A percentile compares a stretch with the other conserved stretches of the same genome.
Evolutionary conservation across 2,888 invertebrate species (phyloP).

Genomic region (Malthinus seriepunctatus): DNA sequence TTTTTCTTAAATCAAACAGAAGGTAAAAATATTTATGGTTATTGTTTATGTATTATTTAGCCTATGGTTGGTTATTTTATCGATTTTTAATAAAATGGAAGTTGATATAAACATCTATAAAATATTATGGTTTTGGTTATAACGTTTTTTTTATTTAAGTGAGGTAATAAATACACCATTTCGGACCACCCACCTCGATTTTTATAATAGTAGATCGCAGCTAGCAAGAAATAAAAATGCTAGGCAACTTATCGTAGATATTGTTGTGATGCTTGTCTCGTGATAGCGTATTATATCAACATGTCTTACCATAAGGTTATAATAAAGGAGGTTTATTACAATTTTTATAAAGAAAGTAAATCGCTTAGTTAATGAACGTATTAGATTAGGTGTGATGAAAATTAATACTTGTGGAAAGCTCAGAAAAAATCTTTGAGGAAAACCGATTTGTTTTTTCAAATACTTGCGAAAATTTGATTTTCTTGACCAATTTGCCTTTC

Average conservation of each 20-base stretch:
- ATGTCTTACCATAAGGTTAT: conserved; percentile 14
- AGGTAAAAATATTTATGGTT: too few relatives aligned
- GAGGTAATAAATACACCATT: conserved; percentile 26
- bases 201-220: conserved; percentile 20
- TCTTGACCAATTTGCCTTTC: too few relatives aligned
- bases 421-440: too few relatives aligned
- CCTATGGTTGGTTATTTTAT: conserved; percentile 4
- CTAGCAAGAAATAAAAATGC: conserved; percentile 13
- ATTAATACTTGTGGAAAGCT: too few relatives aligned
- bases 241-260: conserved; percentile 16
- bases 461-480: too few relatives aligned
- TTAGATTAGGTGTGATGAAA: too few relatives aligned
- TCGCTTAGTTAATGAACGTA: too few relatives aligned
- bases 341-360: conserved; percentile 3
- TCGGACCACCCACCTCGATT: conserved; percentile 28
- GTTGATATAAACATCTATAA: conserved; percentile 12
- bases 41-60: too few relatives aligned
- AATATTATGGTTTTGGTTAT: conserved; percentile 19
- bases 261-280: neutral
- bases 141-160: conserved; percentile 12
- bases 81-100: conserved; percentile 14
- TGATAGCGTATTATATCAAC: conserved; percentile 14
- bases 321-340: conserved; percentile 6
- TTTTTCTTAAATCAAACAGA: too few relatives aligned
- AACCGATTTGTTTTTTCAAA: too few relatives aligned